These are phyloP conservation scores for Drosophila tanythrix DNA, from an alignment of 2,888 invertebrate species.

Conservation along the genomic window DNA sequence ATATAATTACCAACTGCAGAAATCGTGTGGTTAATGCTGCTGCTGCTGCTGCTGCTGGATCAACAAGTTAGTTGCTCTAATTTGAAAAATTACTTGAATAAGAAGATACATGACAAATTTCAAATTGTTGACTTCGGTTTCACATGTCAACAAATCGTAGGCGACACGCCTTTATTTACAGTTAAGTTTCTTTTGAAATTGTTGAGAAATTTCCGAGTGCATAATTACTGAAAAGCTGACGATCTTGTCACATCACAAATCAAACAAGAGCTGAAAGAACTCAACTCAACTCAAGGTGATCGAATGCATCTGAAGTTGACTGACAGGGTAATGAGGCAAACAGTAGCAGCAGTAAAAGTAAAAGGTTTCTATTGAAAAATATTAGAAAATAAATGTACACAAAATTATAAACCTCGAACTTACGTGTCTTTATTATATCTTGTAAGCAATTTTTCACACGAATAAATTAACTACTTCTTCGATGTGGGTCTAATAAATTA, in stretches of 20 bases:
- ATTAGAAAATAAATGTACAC: background rate
- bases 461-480: background rate
- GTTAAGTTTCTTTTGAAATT: conserved; percentile 25
- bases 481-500: background rate
- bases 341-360: conserved; percentile 16
- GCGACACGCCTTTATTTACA: conserved; percentile 34
- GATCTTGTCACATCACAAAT: conserved; percentile 37
- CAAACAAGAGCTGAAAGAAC: conserved; percentile 31
- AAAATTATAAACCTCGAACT: background rate
- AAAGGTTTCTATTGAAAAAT: conserved; percentile 8
- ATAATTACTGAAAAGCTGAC: conserved; percentile 50
- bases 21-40: background rate
- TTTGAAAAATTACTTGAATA: conserved; percentile 57
- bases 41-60: background rate
- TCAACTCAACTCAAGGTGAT: conserved; percentile 38
- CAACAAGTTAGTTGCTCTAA: conserved; percentile 40
- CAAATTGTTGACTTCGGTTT: conserved; percentile 24
- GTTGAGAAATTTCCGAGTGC: conserved; percentile 28
- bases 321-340: background rate
- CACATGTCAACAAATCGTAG: conserved; percentile 61
- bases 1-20: conserved; percentile 9
- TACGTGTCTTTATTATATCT: background rate
- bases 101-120: conserved; percentile 53
- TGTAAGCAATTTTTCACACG: background rate
- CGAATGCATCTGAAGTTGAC: conserved; percentile 9